Evolutionary conservation across 2,797 vertebrate genomes (phyloP), one percentile per base, ranked within the genome.

Genomic region (Hephaestus fuliginosus): DNA sequence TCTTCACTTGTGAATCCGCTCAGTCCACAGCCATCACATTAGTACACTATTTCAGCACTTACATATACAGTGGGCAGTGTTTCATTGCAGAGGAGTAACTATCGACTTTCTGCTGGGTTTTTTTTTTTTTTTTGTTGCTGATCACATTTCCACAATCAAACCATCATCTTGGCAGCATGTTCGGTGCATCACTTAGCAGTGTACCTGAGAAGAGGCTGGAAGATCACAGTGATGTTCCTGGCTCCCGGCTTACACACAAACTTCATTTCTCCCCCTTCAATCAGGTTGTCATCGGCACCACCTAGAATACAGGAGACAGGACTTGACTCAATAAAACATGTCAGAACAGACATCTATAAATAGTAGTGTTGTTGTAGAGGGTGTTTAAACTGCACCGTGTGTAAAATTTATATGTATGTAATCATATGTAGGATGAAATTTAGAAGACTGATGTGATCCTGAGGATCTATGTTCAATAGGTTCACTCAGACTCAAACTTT

Each of bases 201-300:
- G 25, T 96, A 99, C 98, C 97, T 97, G 85, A 98, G 96, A 80
- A 99, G 96, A 22, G 98, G 98, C 88, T 99, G 97, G 77, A 99
- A 99, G 94, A 99, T 99, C 81, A 98, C 94, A 0, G 98, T 99
- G 87, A 99, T 99, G 90, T 99, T 99, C 84, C 98, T 96, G 64
- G 98, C 98, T 89, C 98, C 98, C 0, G 98, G 98, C 87, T 98
- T 99, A 89, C 98, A 99, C 81, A 99, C 96, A 94, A 99, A 99
- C 90, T 99, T 98, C 89, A 97, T 97, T 88, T 97, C 97, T 1
- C 98, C 98, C 53, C 98, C 98, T 95, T 99, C 98, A 25, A 99
- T 99, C 92, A 99, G 95, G 93, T 98, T 99, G 94, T 99, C 98
- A 83, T 99, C 97, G 1, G 98, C 98, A 33, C 97, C 98, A 76